Evolutionary conservation across 1,140 invertebrate genomes (phyloP).

Genomic region (Aphis gossypii): DNA sequence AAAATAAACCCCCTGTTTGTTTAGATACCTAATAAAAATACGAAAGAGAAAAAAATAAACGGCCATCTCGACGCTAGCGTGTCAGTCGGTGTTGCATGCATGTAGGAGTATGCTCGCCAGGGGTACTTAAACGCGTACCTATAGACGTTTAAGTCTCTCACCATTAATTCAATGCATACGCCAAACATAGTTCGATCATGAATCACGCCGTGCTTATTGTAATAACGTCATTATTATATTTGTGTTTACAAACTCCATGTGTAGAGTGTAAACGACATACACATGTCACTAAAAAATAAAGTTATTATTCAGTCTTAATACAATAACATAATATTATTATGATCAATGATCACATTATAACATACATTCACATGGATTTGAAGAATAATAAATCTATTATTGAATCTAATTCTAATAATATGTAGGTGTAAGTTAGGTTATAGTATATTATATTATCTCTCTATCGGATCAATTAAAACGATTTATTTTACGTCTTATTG

Average conservation of each 20-base stretch:
- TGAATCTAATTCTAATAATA: not conserved
- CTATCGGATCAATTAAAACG: not conserved
- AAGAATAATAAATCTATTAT: not conserved
- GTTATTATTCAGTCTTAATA: not conserved
- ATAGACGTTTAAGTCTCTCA: not conserved
- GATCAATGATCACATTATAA: not conserved
- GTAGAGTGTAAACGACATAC: not conserved
- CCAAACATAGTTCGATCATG: not conserved
- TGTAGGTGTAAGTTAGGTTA: not conserved
- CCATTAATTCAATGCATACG: not conserved
- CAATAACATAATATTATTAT: not conserved
- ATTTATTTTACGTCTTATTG: not conserved
- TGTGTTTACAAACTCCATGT: not conserved
- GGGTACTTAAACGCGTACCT: not conserved
- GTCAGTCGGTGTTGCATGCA: not conserved
- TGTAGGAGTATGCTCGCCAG: not conserved
- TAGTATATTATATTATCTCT: not conserved
- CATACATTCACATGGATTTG: not conserved
- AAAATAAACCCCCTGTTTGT: conserved; percentile 34
- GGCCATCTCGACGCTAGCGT: not conserved
- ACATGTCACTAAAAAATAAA: conserved; percentile 16
- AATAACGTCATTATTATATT: conserved; percentile 2
- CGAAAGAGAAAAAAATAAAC: not conserved
- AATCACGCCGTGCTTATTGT: not conserved
- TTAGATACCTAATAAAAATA: conserved; percentile 46